Percentiles rank a stretch among this genome's conserved stretches.
These are phyloP conservation scores for Coturnix japonica DNA, from an alignment of 2,113 vertebrate species.

Conservation along the genomic window DNA sequence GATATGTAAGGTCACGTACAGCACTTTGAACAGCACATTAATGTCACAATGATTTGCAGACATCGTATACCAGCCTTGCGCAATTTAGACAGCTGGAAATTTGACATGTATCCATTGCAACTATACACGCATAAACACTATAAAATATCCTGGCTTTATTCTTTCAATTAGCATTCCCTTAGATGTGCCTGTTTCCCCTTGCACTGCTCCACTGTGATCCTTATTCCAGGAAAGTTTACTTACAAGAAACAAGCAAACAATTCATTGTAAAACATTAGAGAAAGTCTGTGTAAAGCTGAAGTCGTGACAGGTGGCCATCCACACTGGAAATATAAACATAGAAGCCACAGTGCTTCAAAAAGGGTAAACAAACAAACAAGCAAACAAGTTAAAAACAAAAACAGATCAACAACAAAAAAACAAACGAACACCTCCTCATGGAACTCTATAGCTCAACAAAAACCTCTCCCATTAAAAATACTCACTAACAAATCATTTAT, in stretches of 20 bases:
- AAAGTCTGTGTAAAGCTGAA: neutral
- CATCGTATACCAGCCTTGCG: neutral
- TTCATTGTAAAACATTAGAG: neutral
- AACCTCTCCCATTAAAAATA: neutral
- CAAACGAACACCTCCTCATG: neutral
- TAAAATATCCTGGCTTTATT: neutral
- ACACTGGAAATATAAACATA: neutral
- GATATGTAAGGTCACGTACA: neutral
- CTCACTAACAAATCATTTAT: neutral
- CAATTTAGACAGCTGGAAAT: slow-evolving; percentile 19
- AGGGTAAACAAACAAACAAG: neutral
- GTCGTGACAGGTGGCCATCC: neutral
- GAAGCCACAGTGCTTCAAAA: neutral
- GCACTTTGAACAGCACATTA: neutral
- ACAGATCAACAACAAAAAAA: too few relatives aligned
- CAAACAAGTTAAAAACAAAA: neutral
- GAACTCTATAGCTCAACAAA: neutral
- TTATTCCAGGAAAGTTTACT: neutral
- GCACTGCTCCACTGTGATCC: neutral
- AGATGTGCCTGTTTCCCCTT: neutral
- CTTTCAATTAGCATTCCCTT: slow-evolving; percentile 10
- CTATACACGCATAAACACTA: neutral
- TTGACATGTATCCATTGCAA: slow-evolving; percentile 13
- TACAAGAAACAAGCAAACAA: neutral
- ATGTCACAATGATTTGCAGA: neutral